These are phyloP conservation scores for Aspidapion aeneum DNA, from an alignment of 2,888 invertebrate species.

Conservation along the genomic window DNA sequence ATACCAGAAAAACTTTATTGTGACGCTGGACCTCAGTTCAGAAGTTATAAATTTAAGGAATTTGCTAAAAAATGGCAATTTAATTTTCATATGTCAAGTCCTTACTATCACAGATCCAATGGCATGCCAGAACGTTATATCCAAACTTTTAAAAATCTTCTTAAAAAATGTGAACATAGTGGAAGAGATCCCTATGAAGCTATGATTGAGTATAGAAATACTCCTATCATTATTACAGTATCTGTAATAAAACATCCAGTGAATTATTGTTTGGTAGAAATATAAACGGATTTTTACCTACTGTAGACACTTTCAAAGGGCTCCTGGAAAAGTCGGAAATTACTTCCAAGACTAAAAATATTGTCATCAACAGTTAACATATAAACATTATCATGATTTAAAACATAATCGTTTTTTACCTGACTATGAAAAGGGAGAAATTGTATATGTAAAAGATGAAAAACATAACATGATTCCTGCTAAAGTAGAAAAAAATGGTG, in stretches of 20 bases:
- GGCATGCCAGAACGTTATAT: neutral
- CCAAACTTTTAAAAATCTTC: neutral
- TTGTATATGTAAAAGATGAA: neutral
- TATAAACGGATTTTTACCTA: neutral
- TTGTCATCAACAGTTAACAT: too few species aligned
- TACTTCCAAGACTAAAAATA: too few species aligned
- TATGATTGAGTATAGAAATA: neutral
- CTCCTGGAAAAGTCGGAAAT: neutral
- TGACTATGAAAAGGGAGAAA: neutral
- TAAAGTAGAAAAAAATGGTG: too few species aligned
- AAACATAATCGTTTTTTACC: neutral
- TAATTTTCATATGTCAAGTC: too few species aligned
- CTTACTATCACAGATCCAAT: neutral
- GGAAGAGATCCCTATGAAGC: neutral
- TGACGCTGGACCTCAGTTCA: neutral
- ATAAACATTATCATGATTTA: too few species aligned
- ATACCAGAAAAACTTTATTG: neutral
- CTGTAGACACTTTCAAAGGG: neutral
- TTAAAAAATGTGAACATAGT: neutral
- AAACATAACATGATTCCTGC: neutral
- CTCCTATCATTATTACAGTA: neutral
- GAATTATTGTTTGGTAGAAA: neutral
- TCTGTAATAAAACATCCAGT: neutral
- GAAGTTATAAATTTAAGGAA: neutral
- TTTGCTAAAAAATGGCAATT: too few species aligned